Evolutionary conservation across 2,888 invertebrate genomes (phyloP).

Genomic region (Phengaris alcon): DNA sequence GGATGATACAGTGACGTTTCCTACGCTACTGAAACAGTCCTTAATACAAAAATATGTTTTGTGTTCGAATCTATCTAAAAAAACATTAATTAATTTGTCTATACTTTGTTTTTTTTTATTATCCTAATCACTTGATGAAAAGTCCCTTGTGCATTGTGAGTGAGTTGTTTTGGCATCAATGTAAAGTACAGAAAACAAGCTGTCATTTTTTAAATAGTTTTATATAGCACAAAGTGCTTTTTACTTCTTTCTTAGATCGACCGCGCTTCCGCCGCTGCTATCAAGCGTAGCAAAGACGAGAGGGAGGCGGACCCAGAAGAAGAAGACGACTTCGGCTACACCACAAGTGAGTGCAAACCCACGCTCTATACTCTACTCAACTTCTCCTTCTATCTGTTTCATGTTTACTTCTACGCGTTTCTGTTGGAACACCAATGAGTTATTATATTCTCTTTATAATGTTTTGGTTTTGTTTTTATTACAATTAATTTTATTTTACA

Average conservation of each 20-base stretch:
- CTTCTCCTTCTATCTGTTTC: constrained; percentile 63
- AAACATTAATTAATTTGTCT: too few species aligned
- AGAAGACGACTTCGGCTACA: constrained; percentile 96
- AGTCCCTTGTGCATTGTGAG: too few species aligned
- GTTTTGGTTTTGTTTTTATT: constrained; percentile 11
- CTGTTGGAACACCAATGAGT: constrained; percentile 50
- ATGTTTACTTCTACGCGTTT: constrained; percentile 69
- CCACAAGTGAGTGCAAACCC: constrained; percentile 88
- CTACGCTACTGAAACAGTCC: too few species aligned
- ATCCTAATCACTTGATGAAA: too few species aligned
- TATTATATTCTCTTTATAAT: not conserved
- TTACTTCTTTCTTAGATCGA: constrained; percentile 83
- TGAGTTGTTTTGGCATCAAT: too few species aligned
- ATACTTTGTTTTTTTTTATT: too few species aligned
- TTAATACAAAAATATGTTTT: too few species aligned
- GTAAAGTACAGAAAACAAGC: too few species aligned
- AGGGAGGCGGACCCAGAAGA: constrained; percentile 89
- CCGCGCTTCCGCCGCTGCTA: constrained; percentile 91
- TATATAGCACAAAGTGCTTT: not conserved
- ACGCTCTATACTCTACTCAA: constrained; percentile 70
- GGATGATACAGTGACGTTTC: too few species aligned
- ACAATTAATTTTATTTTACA: not conserved
- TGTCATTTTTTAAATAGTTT: too few species aligned
- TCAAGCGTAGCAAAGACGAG: constrained; percentile 87
- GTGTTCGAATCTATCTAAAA: too few species aligned